Base-by-base conservation (phyloP, 2,888 invertebrate species). In the Dione juno region DNA sequence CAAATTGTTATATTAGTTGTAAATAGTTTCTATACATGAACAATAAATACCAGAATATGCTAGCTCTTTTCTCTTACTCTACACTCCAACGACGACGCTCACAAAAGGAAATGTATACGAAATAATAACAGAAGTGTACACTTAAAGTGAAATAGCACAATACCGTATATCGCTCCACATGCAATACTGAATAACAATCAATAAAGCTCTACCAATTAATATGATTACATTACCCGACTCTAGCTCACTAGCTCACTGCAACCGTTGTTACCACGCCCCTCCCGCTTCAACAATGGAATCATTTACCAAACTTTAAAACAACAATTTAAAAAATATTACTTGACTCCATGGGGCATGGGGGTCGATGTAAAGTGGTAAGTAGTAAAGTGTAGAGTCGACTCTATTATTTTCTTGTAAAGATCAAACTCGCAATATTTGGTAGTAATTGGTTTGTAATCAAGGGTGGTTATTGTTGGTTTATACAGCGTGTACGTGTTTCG, bases 221-320 rank as follows among this genome's bases (percentile, higher is more conserved):
- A 45, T 61, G 45, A 61, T 61, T 61, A 61, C 61, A 61, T 45
- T 61, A 61, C 28, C 3, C 61, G 3, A 11, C 58, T 58, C 43
- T 61, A 43, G 28, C 45, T 45, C 45, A 54, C 43, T 61, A 43
- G 28, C 45, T 45, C 45, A 54, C 54, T 37, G 43, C 43, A 28
- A 28, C 59, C 59, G 59, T 61, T 28, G 59, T 28, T 16, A 10
- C 61, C 61, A 41, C 59, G 61, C 61, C 61, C 61, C 45, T 43
- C 3, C 35, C 3, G 2, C 9, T n/a, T 14, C 0, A 35, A 61
- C 61, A 61, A 61, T 61, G 16, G 3, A 45, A 45, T 45, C 61
- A 61, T 61, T 61, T 61, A 45, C 45, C 61, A 61, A 45, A 45
- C 45, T 61, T 35, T 45, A 61, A 61, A 61, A 61, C 61, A 61